Evolutionary conservation across 2,113 vertebrate genomes (phyloP).

Genomic region (Nyctereutes procyonoides): DNA sequence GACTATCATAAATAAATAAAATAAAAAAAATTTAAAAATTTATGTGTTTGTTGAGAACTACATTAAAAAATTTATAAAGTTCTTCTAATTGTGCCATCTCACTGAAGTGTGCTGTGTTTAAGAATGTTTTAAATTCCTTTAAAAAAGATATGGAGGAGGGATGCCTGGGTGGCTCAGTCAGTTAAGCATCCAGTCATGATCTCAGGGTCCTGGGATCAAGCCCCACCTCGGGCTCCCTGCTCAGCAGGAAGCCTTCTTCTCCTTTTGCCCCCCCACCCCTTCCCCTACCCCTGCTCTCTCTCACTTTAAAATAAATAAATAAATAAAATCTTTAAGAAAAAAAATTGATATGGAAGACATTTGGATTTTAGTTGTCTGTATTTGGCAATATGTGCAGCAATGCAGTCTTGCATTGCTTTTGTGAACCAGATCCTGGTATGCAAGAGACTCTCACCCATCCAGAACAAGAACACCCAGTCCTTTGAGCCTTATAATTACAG

Average conservation of each 20-base stretch:
- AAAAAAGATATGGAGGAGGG: background rate
- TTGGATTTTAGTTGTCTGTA: background rate
- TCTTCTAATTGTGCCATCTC: background rate
- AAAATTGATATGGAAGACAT: rapidly evolving
- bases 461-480: background rate
- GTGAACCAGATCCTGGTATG: rapidly evolving
- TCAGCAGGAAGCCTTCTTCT: background rate
- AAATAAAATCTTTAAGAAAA: background rate
- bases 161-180: background rate
- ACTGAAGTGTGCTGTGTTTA: background rate
- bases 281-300: background rate
- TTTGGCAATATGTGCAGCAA: rapidly evolving
- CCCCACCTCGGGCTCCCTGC: background rate
- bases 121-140: background rate
- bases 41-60: background rate
- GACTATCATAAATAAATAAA: too few relatives aligned
- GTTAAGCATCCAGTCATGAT: background rate
- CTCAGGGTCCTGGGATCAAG: background rate
- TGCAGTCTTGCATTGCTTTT: rapidly evolving
- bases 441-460: background rate
- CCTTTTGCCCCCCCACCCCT: background rate
- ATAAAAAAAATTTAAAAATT: background rate
- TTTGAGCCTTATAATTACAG: background rate
- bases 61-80: background rate
- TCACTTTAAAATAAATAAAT: background rate